Evolutionary conservation across 2,113 vertebrate species (phyloP), one percentile per base, ranked within the genome.

Genomic region (Camarhynchus parvulus): DNA sequence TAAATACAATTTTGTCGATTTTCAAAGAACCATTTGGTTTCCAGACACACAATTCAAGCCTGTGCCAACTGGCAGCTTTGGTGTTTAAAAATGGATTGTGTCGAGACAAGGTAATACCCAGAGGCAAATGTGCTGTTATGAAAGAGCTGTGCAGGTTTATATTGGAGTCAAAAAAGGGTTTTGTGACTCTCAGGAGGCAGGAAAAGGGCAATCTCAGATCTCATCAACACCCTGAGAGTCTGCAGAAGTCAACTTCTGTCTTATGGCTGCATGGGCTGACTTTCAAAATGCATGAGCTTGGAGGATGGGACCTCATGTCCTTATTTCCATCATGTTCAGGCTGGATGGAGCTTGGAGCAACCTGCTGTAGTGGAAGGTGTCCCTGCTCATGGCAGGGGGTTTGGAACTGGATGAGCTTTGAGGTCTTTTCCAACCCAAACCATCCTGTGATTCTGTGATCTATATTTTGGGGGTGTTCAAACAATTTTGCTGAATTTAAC

Each of bases 51-150:
- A 77, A 63, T 55, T 81, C 63, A 92, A 55, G 41, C 41, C 15
- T 11, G 50, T 0, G 0, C 22, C 82, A 81, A 94, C 80, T 61
- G 95, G 86, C 88, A 93, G 86, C 69, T 92, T 90, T 89, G 83
- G 80, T 90, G 87, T 89, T 93, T 95, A 91, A 92, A 93, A 96
- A 92, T 55, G 78, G 87, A 87, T 92, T 90, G 66, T 86, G 89
- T 91, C 9, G 55, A 96, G 91, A 92, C 92, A 87, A 93, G 85
- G 91, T 78, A 89, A 91, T 88, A 89, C 87, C 79, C 72, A n/a
- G 83, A 95, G 76, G 97, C 79, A 95, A 95, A 93, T 53, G 76
- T 77, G 64, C 63, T 89, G 58, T 67, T 94, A 81, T 39, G 90
- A 94, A 94, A 92, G 79, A 93, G 89, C 77, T 68, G 47, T 64